Evolutionary conservation across 2,888 invertebrate species (phyloP), one percentile per base, ranked within the genome.

Genomic region (Agriopis aurantiaria): DNA sequence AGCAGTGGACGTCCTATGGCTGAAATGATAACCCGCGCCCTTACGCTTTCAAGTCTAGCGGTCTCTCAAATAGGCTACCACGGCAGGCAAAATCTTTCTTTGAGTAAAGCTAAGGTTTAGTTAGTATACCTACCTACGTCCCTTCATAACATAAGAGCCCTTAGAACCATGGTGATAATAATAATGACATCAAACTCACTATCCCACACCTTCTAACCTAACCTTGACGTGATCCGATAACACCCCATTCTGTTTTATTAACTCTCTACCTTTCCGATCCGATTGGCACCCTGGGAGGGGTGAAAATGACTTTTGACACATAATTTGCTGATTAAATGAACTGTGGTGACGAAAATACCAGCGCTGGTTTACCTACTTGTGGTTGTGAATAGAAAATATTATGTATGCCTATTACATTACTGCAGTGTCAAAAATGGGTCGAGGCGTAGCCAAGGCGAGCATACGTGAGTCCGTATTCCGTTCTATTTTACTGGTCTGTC

Each of bases 171-270:
- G 3, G 33, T 33, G 43, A 56, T 0, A 43, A 7, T 14, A 43
- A 43, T 7, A 23, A 46, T 12, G 12, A 48, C 4, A n/a, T 8
- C 10, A 10, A 57, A 17, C 17, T 11, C 43, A 46, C 40, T 48
- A 48, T 17, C 17, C 41, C 56, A 51, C 14, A 51, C 56, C 69
- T 65, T 80, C 89, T 85, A 86, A 80, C 82, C 87, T 88, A 91
- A 88, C 85, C 85, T 76, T 76, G 80, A 79, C 86, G 85, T 84
- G 86, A 88, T 87, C 90, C 88, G 88, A 91, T 91, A 91, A 89
- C 89, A 90, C 89, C 90, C 81, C 91, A 89, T 91, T 91, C 87
- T 85, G 89, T 91, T 90, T 88, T 91, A 91, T 91, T 90, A 88
- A 89, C 84, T 82, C 86, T 83, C 82, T 79, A 82, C 82, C 83